Evolutionary conservation across 2,113 vertebrate species (phyloP).

Genomic region (Elephas maximus): DNA sequence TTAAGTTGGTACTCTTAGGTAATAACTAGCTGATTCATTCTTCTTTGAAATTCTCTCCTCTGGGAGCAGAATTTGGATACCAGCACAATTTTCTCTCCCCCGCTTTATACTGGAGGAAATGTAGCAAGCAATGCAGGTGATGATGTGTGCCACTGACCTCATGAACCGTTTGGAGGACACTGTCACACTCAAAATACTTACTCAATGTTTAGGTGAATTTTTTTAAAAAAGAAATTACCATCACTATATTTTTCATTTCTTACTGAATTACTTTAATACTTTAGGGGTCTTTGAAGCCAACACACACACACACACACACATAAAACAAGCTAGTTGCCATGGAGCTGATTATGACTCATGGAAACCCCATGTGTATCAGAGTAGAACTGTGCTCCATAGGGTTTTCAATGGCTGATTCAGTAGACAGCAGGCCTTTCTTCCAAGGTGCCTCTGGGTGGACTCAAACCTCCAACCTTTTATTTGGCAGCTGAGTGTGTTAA

Average conservation of each 20-base stretch:
- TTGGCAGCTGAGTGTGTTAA: no score
- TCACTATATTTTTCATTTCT: not conserved
- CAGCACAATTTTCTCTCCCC: not conserved
- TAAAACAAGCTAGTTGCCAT: no score
- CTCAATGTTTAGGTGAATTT: not conserved
- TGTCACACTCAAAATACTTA: not conserved
- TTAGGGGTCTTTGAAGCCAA: constrained; percentile 21
- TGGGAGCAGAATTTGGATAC: not conserved
- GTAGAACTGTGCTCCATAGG: no score
- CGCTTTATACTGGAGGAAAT: not conserved
- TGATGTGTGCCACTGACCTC: not conserved
- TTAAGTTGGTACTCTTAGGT: not conserved
- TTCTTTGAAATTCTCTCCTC: constrained; percentile 1
- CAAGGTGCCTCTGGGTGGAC: no score
- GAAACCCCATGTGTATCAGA: no score
- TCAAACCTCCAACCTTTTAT: no score
- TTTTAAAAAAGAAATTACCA: not conserved
- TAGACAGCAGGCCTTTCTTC: no score
- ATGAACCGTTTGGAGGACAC: not conserved
- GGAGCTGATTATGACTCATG: no score
- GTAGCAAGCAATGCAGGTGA: not conserved
- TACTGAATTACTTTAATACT: not conserved
- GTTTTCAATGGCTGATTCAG: no score
- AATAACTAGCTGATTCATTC: not conserved
- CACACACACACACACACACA: not conserved